These are phyloP conservation scores for Scomber scombrus DNA, from an alignment of 2,113 vertebrate genomes.

Conservation along the genomic window DNA sequence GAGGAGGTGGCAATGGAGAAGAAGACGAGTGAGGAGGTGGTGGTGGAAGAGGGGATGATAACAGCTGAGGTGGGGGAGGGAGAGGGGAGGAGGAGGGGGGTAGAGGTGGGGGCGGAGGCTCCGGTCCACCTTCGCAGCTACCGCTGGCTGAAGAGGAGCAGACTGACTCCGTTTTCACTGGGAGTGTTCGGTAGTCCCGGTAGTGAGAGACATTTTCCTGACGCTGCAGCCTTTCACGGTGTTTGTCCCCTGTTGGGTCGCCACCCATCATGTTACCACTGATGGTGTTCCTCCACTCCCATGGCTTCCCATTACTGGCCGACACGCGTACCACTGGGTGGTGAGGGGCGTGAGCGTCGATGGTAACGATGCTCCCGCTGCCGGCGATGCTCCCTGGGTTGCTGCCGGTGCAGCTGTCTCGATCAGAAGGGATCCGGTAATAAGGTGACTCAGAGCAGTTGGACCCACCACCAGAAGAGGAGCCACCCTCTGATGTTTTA, in stretches of 20 bases:
- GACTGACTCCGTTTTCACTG: slow-evolving; percentile 84
- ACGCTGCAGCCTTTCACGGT: slow-evolving; percentile 75
- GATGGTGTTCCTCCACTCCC: slow-evolving; percentile 91
- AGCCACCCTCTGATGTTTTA: slow-evolving; percentile 88
- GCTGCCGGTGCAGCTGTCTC: slow-evolving; percentile 87
- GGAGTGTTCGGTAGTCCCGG: slow-evolving; percentile 84
- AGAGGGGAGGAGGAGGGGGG: slow-evolving; percentile 71
- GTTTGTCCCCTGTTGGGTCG: slow-evolving; percentile 78
- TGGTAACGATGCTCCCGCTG: slow-evolving; percentile 92
- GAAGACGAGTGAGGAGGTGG: slow-evolving; percentile 53
- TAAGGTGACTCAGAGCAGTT: slow-evolving; percentile 94
- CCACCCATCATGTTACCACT: slow-evolving; percentile 78
- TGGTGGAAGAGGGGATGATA: slow-evolving; percentile 64
- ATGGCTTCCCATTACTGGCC: slow-evolving; percentile 85
- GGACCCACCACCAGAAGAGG: slow-evolving; percentile 88
- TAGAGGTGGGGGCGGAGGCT: slow-evolving; percentile 72
- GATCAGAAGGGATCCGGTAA: slow-evolving; percentile 92
- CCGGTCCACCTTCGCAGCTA: slow-evolving; percentile 66
- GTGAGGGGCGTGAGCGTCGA: slow-evolving; percentile 94
- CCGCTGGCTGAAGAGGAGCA: slow-evolving; percentile 86
- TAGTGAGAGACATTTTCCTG: slow-evolving; percentile 79
- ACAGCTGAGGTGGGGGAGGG: slow-evolving; percentile 74
- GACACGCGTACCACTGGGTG: slow-evolving; percentile 94
- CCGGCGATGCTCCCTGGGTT: slow-evolving; percentile 87
- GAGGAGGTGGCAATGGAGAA: slow-evolving; percentile 66